Evolutionary conservation across 1,140 invertebrate genomes (phyloP), one percentile per base, ranked within the genome.

Genomic region (Macrobrachium nipponense): DNA sequence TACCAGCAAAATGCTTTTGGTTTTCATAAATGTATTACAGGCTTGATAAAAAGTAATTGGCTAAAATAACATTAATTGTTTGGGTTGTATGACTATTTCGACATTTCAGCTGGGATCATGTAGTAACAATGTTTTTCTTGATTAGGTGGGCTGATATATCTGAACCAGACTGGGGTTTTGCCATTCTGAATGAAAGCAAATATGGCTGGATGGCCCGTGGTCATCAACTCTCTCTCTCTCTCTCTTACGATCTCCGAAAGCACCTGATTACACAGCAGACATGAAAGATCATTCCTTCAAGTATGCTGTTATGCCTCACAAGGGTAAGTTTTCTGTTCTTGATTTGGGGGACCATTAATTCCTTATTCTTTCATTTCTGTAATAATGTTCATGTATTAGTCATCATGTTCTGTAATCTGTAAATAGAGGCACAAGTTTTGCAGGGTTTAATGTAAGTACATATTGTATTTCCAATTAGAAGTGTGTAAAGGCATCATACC

Each of bases 281-380:
- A 93, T 93, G 91, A 91, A 91, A 27, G 89, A 89, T 10, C 93
- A 93, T 88, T 87, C 86, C 12, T 92, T 93, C 87, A 91, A 90
- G n/a, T 93, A 93, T 89, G 93, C 92, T 51, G 58, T 93, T 5
- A 91, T 93, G 91, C 92, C 93, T 8, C 92, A 93, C 90, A 88
- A 85, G 89, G 92, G 93, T 93, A 87, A 88, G 76, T 66, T 8
- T 51, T n/a, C n/a, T 68, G 17, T 51, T 51, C 51, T 8, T 0
- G n/a, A n/a, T 51, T 51, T 36, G 27, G 4, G 1, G 4, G 27
- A 4, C 27, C 27, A n/a, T 36, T 1, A 4, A 36, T 36, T 36
- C 27, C 4, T 4, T 36, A 4, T 36, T 36, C 27, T 36, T 36
- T 36, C 1, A 36, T 36, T 2, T 2, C 27, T 36, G 27, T 36